Evolutionary conservation across 2,888 invertebrate genomes (phyloP).

Genomic region (Hesperia comma): DNA sequence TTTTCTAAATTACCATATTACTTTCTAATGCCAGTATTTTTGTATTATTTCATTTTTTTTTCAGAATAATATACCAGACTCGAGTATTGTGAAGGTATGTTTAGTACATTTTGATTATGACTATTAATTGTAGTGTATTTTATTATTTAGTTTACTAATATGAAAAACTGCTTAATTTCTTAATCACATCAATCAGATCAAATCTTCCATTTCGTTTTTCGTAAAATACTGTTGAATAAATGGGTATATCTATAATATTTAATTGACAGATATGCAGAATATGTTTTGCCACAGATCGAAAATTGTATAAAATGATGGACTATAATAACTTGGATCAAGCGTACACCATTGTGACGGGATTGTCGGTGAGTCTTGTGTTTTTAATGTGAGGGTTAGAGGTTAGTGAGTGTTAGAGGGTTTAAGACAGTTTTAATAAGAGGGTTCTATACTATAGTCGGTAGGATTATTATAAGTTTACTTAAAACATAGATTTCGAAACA

Average conservation of each 20-base stretch:
- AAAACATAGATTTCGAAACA: no score
- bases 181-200: no score
- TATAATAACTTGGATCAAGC: constrained; percentile 55
- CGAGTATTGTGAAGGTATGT: background rate
- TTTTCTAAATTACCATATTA: no score
- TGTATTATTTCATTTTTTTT: background rate
- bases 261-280: constrained; percentile 64
- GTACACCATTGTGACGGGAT: constrained; percentile 61
- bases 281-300: constrained; percentile 59
- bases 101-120: background rate
- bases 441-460: no score
- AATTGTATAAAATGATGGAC: constrained; percentile 55
- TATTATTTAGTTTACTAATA: no score
- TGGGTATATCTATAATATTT: background rate
- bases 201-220: no score
- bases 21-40: background rate
- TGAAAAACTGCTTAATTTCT: no score
- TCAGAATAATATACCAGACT: background rate
- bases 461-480: no score
- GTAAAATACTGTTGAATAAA: background rate
- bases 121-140: no score
- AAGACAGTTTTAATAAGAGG: no score
- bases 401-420: no score
- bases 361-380: constrained; percentile 47
- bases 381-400: no score